These are phyloP conservation scores for Orthonyx spaldingii DNA, from an alignment of 2,113 vertebrate genomes.

Conservation along the genomic window DNA sequence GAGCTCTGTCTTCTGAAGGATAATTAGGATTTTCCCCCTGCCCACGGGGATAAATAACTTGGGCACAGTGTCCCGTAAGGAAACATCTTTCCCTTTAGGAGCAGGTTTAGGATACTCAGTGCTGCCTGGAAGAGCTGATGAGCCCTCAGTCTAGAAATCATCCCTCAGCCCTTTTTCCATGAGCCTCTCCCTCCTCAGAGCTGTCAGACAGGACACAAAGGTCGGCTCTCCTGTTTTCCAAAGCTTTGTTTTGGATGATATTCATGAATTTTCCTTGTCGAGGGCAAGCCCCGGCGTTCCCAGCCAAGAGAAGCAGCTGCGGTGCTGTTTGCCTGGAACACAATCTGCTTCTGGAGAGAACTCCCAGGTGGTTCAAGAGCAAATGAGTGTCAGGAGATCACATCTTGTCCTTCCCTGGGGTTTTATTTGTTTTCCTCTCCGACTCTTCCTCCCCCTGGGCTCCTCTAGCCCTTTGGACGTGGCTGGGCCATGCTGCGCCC, in stretches of 20 bases:
- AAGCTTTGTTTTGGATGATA: constrained; percentile 15
- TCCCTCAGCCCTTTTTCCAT: background rate
- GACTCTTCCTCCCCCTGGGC: background rate
- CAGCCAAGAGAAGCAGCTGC: constrained; percentile 42
- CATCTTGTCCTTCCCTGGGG: background rate
- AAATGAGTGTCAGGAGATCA: background rate
- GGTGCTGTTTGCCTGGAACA: constrained; percentile 4
- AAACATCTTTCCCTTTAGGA: background rate
- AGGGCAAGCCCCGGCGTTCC: background rate
- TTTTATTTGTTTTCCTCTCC: constrained; percentile 1
- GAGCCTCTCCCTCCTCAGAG: background rate
- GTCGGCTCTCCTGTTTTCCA: background rate
- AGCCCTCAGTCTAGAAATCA: background rate
- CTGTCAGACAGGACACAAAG: background rate
- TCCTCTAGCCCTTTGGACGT: background rate
- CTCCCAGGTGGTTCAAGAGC: constrained; percentile 19
- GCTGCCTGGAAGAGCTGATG: background rate
- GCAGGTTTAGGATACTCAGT: background rate
- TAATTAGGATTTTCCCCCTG: background rate
- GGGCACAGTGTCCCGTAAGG: background rate
- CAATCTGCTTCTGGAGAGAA: background rate
- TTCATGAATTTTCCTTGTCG: background rate
- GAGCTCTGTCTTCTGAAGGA: background rate
- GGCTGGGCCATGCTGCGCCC: background rate
- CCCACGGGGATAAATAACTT: background rate